Base-by-base conservation (phyloP, 2,797 vertebrate species). In the Sebastes baramenuke region DNA sequence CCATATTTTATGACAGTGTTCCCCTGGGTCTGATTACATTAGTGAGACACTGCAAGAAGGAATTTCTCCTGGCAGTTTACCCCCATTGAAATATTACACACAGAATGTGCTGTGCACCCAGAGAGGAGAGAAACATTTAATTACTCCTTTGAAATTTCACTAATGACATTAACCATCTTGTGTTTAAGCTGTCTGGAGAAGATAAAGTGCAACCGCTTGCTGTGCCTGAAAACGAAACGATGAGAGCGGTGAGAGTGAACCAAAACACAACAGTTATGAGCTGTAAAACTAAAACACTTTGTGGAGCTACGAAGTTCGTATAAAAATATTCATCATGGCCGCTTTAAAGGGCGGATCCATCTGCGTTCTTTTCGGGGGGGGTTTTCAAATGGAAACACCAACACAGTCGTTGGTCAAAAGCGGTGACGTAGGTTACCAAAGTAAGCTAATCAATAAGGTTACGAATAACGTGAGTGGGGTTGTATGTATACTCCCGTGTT, bases 1-100 rank as follows among this genome's bases (percentile, higher is more conserved):
- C 14, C 56, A 74, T 16, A 55, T 72, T 78, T 83, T 59, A 68
- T 52, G 55, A 56, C 67, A 27, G 38, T 62, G 72, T 30, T 77
- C 52, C 62, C 14, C 30, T 2, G 72, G 14, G 52, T 67, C 56
- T 67, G 58, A 81, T 81, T 77, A 52, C 69, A 54, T 67, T 65
- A 32, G 32, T 24, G 73, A 16, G 27, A 49, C 36, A 49, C 64
- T 49, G 67, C n/a, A 12, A 76, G 58, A 80, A 54, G 14, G 8
- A 34, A 55, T 75, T 75, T 67, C 52, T 77, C 62, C 67, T 20
- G 25, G 18, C 46, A n/a, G 49, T 52, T 79, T 78, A 36, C 58
- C 34, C 55, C 34, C 24, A 42, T 0, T 30, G 36, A 80, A 71
- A 77, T 56, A 30, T 1, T 16, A 76, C 2, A 34, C 71, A 30